Evolutionary conservation across 2,888 invertebrate species (phyloP).

Genomic region (Listrodromus nycthemerus): DNA sequence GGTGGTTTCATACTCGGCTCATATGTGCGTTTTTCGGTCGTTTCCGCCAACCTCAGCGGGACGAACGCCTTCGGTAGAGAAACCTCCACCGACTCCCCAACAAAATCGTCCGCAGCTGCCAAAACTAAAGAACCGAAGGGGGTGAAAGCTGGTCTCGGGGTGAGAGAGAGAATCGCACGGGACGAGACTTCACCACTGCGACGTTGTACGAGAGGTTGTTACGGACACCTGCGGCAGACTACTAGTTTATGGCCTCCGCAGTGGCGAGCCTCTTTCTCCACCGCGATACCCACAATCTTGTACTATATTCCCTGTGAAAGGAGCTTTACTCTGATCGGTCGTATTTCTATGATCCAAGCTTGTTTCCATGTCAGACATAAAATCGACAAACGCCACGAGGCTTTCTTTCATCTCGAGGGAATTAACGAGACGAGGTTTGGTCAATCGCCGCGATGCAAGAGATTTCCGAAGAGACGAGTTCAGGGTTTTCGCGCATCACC

Average conservation of each 20-base stretch:
- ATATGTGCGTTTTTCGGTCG: slow-evolving; percentile 24
- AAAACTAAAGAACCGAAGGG: slow-evolving; percentile 55
- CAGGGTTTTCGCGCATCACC: not conserved
- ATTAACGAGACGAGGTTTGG: not conserved
- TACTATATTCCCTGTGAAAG: slow-evolving; percentile 26
- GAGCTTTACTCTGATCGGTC: slow-evolving; percentile 40
- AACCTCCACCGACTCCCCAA: slow-evolving; percentile 11
- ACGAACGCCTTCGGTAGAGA: slow-evolving; percentile 12
- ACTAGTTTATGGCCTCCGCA: slow-evolving; percentile 75
- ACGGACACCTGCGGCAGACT: slow-evolving; percentile 76
- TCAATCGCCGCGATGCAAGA: not conserved
- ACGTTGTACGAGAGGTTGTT: slow-evolving; percentile 68
- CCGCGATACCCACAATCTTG: slow-evolving; percentile 36
- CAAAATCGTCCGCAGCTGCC: slow-evolving; percentile 56
- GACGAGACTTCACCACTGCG: slow-evolving; percentile 58
- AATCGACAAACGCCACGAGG: not conserved
- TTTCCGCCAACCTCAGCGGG: slow-evolving; percentile 53
- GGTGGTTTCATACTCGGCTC: not conserved
- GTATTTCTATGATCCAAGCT: slow-evolving; percentile 15
- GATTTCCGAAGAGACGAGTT: not conserved
- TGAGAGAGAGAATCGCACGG: slow-evolving; percentile 19
- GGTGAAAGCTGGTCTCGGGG: slow-evolving; percentile 6
- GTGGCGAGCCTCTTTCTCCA: slow-evolving; percentile 55
- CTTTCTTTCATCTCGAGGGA: not conserved
- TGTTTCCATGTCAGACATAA: not conserved